Evolutionary conservation across 2,113 vertebrate genomes (phyloP), one percentile per base, ranked within the genome.

Genomic region (Patagioenas fasciata): DNA sequence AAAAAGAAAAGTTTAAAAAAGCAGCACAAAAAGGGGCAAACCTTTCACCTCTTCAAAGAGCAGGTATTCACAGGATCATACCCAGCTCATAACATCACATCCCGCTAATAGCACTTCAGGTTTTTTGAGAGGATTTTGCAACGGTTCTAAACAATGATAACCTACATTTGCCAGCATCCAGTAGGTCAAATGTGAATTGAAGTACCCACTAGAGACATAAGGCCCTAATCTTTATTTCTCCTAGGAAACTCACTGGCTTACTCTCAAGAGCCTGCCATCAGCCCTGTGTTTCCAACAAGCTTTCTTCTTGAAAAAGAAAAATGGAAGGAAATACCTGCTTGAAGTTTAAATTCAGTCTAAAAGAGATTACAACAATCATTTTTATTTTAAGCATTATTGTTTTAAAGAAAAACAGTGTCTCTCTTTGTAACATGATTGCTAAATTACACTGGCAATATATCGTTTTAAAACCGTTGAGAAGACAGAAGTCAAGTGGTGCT

Each of bases 281-380:
- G 48, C 24, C 47, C 74, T 67, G 60, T 71, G 66, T 70, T 96
- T 97, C 47, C 70, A 91, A 50, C 36, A 84, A 73, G 26, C 31
- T 93, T 64, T 88, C 69, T 18, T 81, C 81, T 79, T 71, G 42
- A 92, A 92, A 62, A 15, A 73, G 77, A 90, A 95, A 94, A 91
- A 93, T 38, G 11, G n/a, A 66, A 2, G 13, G 36, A 94, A 89
- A 61, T 91, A 50, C 24, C 18, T 54, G 15, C 29, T 44, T 75
- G 25, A 89, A 66, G 38, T 66, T 70, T 31, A 80, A 95, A 86
- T 73, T 93, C 69, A 61, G 51, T 70, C 66, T 84, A 44, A 71
- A 88, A 90, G 56, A 85, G 5, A 34, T 31, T 31, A 69, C 31
- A 69, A 25, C 19, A 66, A 67, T 51, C n/a, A n/a, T 64, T 51